phyloP scores from a whole-genome alignment of 2,888 invertebrate genomes.

The Kryphioiulus occultus region DNA sequence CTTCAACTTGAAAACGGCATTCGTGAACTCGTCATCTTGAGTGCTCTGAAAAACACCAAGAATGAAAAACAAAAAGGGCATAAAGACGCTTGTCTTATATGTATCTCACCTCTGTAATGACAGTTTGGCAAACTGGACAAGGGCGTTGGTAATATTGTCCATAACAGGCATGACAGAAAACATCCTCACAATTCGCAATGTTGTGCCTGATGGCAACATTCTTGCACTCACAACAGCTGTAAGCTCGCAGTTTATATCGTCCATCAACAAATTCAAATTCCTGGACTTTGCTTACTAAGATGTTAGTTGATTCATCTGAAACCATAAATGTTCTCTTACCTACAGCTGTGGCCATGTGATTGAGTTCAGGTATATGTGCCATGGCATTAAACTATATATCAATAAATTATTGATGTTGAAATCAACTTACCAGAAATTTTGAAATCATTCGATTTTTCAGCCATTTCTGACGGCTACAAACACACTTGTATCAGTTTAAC shows the following conservation, averaged over 20 bases:
- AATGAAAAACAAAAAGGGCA: not conserved
- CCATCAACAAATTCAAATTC: not conserved
- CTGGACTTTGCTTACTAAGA: not conserved
- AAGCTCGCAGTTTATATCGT: not conserved
- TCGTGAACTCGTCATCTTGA: not conserved
- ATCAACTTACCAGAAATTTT: not conserved
- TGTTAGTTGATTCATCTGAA: not conserved
- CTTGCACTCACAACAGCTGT: not conserved
- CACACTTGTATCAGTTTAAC: too few relatives aligned
- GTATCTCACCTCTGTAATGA: not conserved
- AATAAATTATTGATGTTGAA: too few relatives aligned
- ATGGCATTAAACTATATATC: too few relatives aligned
- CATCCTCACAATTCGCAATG: not conserved
- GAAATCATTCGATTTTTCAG: not conserved
- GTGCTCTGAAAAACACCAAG: not conserved
- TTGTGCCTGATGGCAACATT: not conserved
- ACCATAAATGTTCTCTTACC: too few relatives aligned
- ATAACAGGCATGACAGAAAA: not conserved
- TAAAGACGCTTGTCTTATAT: too few relatives aligned
- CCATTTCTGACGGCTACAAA: too few relatives aligned
- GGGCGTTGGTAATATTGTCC: not conserved
- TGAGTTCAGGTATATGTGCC: not conserved
- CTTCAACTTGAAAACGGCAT: not conserved
- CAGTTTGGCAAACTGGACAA: not conserved
- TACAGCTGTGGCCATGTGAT: too few relatives aligned